Base-by-base conservation (phyloP, 1,140 invertebrate species). In the Adoxophyes honmai region DNA sequence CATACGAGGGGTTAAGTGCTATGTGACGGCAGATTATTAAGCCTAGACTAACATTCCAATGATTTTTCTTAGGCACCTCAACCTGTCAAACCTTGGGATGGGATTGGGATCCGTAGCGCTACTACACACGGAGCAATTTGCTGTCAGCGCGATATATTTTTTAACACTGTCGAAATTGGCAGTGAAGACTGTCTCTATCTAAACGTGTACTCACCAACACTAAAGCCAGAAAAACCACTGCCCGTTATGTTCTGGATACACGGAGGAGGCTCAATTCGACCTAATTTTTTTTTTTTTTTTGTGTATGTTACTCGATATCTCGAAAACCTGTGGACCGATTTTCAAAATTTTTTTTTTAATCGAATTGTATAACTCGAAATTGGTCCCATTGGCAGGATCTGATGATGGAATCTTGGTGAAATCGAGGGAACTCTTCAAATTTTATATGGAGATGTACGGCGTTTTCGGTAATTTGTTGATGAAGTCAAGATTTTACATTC, bases 41-140 rank as follows among this genome's bases (percentile, higher is more conserved):
- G n/a, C n/a, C n/a, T 28, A 28, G 21, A 28, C 6, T 34, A n/a
- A 52, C 7, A 33, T 33, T 18, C 37, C 15, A 1, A 15, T 9
- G 7, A 57, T 44, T 36, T 1, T 52, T 6, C 18, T 84, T 84
- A 56, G 80, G 88, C 90, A 55, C 90, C 91, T 2, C 48, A 80
- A 53, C 89, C 89, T 0, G 60, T 78, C 0, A 81, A 89, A 57
- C 59, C 82, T 21, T 93, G 92, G 92, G 58, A 61, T 4, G 91
- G 89, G n/a, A n/a, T n/a, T n/a, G n/a, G n/a, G 1, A 57, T 90
- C 2, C 75, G 77, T 35, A 84, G 91, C 55, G 90, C 91, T 0
- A 80, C 71, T 0, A 61, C 88, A 18, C 86, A 86, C 59, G 91
- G 91, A 1, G 67, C 82, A n/a, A 64, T 65, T 10, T 88, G 82